Percentiles rank a stretch among this genome's conserved stretches.
Conservation (phyloP, 2,888 invertebrate species). For the Pyrochroa serraticornis region DNA sequence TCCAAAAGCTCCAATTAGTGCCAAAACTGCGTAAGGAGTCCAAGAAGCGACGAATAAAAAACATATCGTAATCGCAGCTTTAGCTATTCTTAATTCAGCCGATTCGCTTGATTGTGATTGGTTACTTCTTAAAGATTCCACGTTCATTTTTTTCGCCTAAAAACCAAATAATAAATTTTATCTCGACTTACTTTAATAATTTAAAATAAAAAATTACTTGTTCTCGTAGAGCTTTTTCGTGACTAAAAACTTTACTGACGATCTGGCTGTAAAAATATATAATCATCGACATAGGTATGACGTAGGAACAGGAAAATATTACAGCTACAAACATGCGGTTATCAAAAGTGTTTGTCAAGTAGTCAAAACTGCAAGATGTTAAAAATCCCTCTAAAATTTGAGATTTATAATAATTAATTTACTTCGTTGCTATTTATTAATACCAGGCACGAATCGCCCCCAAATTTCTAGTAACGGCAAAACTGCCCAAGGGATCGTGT, state of each 20-base stretch:
- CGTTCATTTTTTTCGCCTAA: slow-evolving; percentile 89
- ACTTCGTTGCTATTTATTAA: slow-evolving; percentile 5
- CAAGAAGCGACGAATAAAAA: slow-evolving; percentile 86
- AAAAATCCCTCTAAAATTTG: slow-evolving; percentile 81
- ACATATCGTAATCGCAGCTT: slow-evolving; percentile 86
- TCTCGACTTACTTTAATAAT: not conserved
- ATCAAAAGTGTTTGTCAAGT: slow-evolving; percentile 78
- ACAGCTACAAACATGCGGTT: slow-evolving; percentile 77
- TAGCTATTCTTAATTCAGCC: slow-evolving; percentile 84
- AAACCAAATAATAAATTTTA: slow-evolving; percentile 19
- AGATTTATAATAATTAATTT: not conserved
- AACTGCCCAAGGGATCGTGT: slow-evolving; percentile 81
- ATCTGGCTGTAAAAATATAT: slow-evolving; percentile 86
- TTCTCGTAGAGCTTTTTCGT: slow-evolving; percentile 81
- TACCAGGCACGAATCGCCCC: slow-evolving; percentile 86
- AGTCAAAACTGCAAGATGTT: slow-evolving; percentile 85
- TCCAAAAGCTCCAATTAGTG: slow-evolving; percentile 83
- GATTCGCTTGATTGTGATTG: slow-evolving; percentile 71
- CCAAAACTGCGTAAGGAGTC: slow-evolving; percentile 87
- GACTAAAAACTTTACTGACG: slow-evolving; percentile 84
- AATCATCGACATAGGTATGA: slow-evolving; percentile 77
- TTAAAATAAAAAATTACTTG: slow-evolving; percentile 56
- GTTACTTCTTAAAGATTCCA: slow-evolving; percentile 79
- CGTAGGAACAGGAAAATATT: slow-evolving; percentile 80
- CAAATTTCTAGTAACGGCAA: slow-evolving; percentile 82